phyloP scores from a whole-genome alignment of 1,140 invertebrate species.

The Drosophila littoralis region DNA sequence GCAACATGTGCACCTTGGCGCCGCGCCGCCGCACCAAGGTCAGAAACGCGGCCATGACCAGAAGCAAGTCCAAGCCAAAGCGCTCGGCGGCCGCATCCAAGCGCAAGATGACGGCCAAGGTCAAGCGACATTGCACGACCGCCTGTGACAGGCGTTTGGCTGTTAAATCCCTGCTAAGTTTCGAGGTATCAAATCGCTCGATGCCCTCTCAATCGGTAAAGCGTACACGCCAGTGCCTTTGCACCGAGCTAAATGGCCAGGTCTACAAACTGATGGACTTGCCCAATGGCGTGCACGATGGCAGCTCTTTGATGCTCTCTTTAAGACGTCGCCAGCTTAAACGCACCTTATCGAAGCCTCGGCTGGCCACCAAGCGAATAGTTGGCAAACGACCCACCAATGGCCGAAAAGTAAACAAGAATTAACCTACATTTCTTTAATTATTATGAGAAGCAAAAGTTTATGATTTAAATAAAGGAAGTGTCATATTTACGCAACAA shows the following conservation, averaged over 20 bases:
- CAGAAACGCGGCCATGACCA: background rate
- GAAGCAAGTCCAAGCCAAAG: background rate
- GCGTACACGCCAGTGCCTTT: background rate
- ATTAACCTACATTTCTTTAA: background rate
- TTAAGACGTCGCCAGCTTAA: background rate
- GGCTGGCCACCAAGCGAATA: background rate
- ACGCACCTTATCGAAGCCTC: background rate
- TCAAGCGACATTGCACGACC: background rate
- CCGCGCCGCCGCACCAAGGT: background rate
- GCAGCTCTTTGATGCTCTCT: background rate
- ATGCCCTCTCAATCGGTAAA: too few relatives aligned
- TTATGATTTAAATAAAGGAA: too few relatives aligned
- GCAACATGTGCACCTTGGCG: background rate
- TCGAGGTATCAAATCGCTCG: background rate
- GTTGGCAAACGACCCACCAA: background rate
- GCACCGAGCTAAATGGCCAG: constrained; percentile 10
- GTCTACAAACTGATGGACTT: constrained; percentile 22
- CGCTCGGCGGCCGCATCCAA: background rate
- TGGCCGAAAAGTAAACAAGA: background rate
- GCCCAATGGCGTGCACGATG: background rate
- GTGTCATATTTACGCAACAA: too few relatives aligned
- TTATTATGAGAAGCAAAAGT: background rate
- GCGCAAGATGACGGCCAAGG: background rate
- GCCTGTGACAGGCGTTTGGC: background rate
- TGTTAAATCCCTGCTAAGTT: background rate